A percentile compares a stretch with the other conserved stretches of the same genome.
These are phyloP conservation scores for Hofmannophila pseudospretella DNA, from an alignment of 2,888 invertebrate genomes.

Conservation along the genomic window DNA sequence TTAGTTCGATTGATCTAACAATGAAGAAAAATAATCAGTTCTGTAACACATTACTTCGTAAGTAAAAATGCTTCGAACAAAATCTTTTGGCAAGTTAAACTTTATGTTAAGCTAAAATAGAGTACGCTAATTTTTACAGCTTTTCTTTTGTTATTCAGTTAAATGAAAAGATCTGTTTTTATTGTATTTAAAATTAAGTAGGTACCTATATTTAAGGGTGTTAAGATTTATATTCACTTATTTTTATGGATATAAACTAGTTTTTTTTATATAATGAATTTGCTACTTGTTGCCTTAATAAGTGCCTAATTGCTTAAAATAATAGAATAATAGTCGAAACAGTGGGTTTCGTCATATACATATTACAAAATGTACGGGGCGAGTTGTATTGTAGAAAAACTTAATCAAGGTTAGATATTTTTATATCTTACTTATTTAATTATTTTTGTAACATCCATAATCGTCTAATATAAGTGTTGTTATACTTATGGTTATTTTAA, in stretches of 20 bases:
- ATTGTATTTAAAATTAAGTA: not conserved
- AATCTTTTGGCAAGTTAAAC: too few species aligned
- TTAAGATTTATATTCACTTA: conserved; percentile 4
- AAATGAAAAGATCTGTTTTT: conserved; percentile 1
- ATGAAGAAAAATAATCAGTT: too few species aligned
- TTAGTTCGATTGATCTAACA: too few species aligned
- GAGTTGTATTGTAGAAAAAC: conserved; percentile 7
- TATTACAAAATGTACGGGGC: conserved; percentile 1
- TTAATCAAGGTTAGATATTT: conserved; percentile 4
- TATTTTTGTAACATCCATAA: conserved; percentile 3
- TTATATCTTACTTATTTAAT: conserved; percentile 5
- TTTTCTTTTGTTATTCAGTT: too few species aligned
- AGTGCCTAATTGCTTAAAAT: conserved; percentile 22
- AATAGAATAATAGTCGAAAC: not conserved
- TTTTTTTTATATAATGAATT: not conserved
- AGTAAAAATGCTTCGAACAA: too few species aligned
- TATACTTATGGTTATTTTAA: not conserved
- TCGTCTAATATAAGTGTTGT: conserved; percentile 6
- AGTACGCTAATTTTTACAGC: too few species aligned
- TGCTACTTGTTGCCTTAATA: conserved; percentile 21
- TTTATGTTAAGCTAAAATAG: too few species aligned
- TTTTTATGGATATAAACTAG: conserved; percentile 2
- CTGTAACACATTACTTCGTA: too few species aligned
- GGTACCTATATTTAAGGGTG: too few species aligned
- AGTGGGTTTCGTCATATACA: not conserved